Evolutionary conservation across 64 coral and sea anemone species (phyloP).

Genomic region (Stichodactyla mertensii): DNA sequence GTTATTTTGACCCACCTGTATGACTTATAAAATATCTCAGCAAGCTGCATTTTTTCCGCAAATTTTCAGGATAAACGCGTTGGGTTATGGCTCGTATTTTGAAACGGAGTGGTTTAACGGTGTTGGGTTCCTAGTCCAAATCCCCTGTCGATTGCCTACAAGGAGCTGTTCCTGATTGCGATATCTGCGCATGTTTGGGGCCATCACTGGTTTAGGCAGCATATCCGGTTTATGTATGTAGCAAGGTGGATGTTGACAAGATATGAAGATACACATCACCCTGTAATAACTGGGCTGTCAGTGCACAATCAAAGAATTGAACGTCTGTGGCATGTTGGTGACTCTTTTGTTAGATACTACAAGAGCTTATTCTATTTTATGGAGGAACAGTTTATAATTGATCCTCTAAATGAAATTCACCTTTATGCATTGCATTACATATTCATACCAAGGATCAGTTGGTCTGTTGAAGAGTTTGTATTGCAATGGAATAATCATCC

Average conservation of each 20-base stretch:
- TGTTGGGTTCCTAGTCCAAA: too few relatives aligned
- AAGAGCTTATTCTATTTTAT: constrained; percentile 42
- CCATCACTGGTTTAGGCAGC: too few relatives aligned
- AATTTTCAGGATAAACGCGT: constrained; percentile 8
- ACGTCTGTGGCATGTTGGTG: constrained; percentile 42
- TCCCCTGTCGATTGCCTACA: too few relatives aligned
- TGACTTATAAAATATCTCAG: constrained; percentile 15
- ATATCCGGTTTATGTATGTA: too few relatives aligned
- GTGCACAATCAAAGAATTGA: constrained; percentile 65
- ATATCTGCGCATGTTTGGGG: too few relatives aligned
- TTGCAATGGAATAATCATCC: constrained; percentile 58
- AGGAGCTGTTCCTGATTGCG: too few relatives aligned
- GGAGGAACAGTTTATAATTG: constrained; percentile 35
- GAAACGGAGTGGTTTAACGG: too few relatives aligned
- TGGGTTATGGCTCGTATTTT: too few relatives aligned
- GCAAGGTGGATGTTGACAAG: constrained; percentile 42
- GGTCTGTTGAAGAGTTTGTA: constrained; percentile 36
- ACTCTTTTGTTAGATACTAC: constrained; percentile 26
- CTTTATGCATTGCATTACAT: constrained; percentile 57
- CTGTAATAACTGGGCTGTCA: constrained; percentile 39
- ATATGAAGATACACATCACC: constrained; percentile 4
- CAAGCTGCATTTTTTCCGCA: neutral
- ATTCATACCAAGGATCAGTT: constrained; percentile 54
- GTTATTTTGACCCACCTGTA: constrained; percentile 1
- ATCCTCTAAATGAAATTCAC: constrained; percentile 58